phyloP scores from a whole-genome alignment of 92 coral and sea anemone species.

The Palythoa grandis region DNA sequence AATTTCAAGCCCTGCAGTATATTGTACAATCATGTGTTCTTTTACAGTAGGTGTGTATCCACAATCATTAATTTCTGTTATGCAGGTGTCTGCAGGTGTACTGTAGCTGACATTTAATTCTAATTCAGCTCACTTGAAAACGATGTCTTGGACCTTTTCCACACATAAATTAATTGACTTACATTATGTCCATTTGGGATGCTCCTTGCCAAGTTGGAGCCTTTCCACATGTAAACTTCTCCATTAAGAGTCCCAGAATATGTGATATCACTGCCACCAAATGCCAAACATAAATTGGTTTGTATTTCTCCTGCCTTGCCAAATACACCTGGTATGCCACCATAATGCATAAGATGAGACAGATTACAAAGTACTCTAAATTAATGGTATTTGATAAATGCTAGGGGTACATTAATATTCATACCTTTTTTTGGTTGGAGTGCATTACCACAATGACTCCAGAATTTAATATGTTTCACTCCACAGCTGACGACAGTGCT shows the following conservation, averaged over 20 bases:
- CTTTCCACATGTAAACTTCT: constrained; percentile 97
- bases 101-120: too few species aligned
- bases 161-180: constrained; percentile 27
- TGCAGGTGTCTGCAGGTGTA: too few species aligned
- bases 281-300: constrained; percentile 95
- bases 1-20: too few species aligned
- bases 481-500: constrained; percentile 91
- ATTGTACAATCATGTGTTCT: too few species aligned
- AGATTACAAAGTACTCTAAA: too few species aligned
- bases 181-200: constrained; percentile 94
- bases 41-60: too few species aligned
- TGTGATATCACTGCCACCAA: constrained; percentile 88
- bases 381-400: too few species aligned
- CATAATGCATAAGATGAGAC: background rate
- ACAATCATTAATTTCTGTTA: too few species aligned
- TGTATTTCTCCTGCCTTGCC: constrained; percentile 99
- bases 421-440: constrained; percentile 93
- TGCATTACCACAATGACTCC: constrained; percentile 92
- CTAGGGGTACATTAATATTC: background rate
- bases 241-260: constrained; percentile 98
- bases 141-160: too few species aligned
- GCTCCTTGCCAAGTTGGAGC: constrained; percentile 80
- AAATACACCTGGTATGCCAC: constrained; percentile 75
- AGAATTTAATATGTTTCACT: constrained; percentile 97
- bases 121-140: too few species aligned